Evolutionary conservation across 2,797 vertebrate genomes (phyloP).

Genomic region (Ctenopoma multispine): DNA sequence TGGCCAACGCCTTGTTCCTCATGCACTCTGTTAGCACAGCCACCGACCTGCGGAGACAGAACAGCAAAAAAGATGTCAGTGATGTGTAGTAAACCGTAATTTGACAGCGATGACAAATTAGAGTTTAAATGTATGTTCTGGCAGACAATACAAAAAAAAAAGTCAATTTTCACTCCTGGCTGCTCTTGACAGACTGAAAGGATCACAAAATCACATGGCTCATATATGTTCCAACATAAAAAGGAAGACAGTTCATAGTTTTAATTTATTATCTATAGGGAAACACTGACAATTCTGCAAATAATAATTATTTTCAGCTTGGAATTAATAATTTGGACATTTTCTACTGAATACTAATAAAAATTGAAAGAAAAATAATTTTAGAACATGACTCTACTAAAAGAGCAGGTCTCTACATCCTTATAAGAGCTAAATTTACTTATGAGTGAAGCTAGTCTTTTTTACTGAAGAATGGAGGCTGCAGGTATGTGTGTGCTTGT

Average conservation of each 20-base stretch:
- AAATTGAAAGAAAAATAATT: neutral
- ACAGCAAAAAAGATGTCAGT: conserved; percentile 31
- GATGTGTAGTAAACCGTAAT: conserved; percentile 19
- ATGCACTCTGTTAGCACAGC: conserved; percentile 96
- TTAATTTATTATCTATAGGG: too few relatives aligned
- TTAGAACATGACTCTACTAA: too few relatives aligned
- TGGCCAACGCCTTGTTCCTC: conserved; percentile 95
- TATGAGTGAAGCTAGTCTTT: conserved; percentile 52
- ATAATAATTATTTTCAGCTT: neutral
- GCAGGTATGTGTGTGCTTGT: conserved; percentile 14
- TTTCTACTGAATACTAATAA: neutral
- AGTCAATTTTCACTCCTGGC: too few relatives aligned
- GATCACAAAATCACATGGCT: neutral
- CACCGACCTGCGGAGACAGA: conserved; percentile 88
- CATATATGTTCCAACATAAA: neutral
- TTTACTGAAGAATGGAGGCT: conserved; percentile 31
- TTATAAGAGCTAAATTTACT: conserved; percentile 46
- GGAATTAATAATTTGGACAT: neutral
- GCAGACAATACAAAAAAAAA: neutral
- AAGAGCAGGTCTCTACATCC: conserved; percentile 2
- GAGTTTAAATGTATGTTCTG: conserved; percentile 11
- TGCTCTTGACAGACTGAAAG: neutral
- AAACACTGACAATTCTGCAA: too few relatives aligned
- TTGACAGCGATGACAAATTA: conserved; percentile 32
- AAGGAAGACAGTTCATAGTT: too few relatives aligned